These are phyloP conservation scores for Enteromius unitaeniatus DNA, from an alignment of 2,797 vertebrate species.

Conservation along the genomic window DNA sequence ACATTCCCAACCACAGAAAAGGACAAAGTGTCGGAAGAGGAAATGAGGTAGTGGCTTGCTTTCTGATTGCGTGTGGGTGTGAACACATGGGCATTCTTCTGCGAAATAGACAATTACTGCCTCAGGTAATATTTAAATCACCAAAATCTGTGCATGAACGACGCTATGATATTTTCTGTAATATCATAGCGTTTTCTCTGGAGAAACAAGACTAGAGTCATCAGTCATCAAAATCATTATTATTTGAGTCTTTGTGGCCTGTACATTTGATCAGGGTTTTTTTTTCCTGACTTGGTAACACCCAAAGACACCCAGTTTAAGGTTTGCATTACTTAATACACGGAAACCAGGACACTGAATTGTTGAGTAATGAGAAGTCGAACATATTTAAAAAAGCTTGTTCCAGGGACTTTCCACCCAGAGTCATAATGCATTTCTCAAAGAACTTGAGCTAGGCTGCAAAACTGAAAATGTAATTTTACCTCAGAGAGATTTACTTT, in stretches of 20 bases:
- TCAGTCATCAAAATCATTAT: not conserved
- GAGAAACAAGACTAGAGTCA: not conserved
- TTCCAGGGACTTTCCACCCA: conserved; percentile 57
- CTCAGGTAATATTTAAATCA: conserved; percentile 1
- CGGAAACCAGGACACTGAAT: not conserved
- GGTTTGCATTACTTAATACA: conserved; percentile 34
- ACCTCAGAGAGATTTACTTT: conserved; percentile 48
- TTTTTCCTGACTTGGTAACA: not conserved
- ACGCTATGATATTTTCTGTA: not conserved
- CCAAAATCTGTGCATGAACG: not conserved
- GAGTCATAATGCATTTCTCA: conserved; percentile 42
- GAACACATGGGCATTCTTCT: not conserved
- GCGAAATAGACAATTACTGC: not conserved
- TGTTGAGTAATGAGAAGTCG: conserved; percentile 35
- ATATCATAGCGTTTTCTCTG: not conserved
- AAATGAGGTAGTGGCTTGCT: conserved; percentile 31
- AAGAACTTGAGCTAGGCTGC: conserved; percentile 41
- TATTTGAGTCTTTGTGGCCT: conserved; percentile 17
- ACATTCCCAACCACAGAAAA: conserved; percentile 42
- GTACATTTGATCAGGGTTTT: not conserved
- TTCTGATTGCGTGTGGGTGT: conserved; percentile 5
- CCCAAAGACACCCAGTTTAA: not conserved
- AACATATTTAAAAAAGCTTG: conserved; percentile 33
- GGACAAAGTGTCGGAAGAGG: conserved; percentile 41
- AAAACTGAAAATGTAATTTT: conserved; percentile 47